phyloP scores from a whole-genome alignment of 37 sponge, comb jelly and placozoan species.

The Ephydatia muelleri region DNA sequence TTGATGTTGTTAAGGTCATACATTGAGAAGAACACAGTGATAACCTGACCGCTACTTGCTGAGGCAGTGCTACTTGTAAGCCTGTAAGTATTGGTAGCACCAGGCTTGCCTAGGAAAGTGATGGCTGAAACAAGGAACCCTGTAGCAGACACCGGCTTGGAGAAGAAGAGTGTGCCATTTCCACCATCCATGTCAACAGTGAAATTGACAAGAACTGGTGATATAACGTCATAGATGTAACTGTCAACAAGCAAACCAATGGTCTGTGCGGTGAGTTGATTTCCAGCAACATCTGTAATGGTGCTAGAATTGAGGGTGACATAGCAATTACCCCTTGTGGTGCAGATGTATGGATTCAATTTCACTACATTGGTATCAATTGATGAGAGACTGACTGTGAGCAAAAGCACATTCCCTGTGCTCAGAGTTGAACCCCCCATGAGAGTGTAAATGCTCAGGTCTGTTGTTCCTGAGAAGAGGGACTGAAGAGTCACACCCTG shows the following conservation, averaged over 20 bases:
- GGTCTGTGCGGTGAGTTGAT: constrained; percentile 26
- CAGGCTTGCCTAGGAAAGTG: constrained; percentile 27
- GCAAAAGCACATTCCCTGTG: constrained; percentile 23
- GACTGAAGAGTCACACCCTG: constrained; percentile 67
- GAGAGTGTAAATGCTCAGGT: constrained; percentile 24
- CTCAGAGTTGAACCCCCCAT: constrained; percentile 38
- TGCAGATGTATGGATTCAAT: constrained; percentile 75
- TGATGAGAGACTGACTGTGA: constrained; percentile 54
- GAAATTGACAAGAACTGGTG: constrained; percentile 72
- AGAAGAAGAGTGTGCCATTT: constrained; percentile 65
- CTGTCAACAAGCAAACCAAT: constrained; percentile 48
- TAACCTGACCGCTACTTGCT: constrained; percentile 33
- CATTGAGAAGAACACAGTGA: constrained; percentile 55
- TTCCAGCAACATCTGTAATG: constrained; percentile 76
- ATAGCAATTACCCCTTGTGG: constrained; percentile 79
- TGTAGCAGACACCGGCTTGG: constrained; percentile 73
- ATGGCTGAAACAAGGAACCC: constrained; percentile 54
- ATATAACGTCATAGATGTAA: constrained; percentile 58
- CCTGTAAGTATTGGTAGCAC: constrained; percentile 17
- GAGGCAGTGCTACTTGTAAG: constrained; percentile 65
- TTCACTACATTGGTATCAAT: constrained; percentile 64
- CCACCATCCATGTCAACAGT: constrained; percentile 62
- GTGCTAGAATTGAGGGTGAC: constrained; percentile 36
- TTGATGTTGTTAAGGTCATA: constrained; percentile 81
- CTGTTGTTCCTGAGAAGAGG: constrained; percentile 46